A percentile compares a stretch with the other conserved stretches of the same genome.
Evolutionary conservation across 2,113 vertebrate genomes (phyloP).

Genomic region (Crotalus viridis): DNA sequence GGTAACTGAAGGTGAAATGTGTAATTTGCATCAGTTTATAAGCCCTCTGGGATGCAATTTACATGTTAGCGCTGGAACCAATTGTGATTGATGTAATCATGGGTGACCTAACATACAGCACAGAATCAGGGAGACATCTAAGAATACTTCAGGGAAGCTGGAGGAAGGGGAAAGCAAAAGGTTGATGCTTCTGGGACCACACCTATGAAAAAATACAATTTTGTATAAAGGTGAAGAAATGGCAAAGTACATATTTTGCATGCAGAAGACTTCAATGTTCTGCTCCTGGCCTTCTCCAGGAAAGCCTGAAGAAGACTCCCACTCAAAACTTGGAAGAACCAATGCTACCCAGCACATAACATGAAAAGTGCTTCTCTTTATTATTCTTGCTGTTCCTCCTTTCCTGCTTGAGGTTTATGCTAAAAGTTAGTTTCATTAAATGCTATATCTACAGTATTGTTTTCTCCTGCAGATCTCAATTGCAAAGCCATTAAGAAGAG

Average conservation of each 20-base stretch:
- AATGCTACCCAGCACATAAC: not conserved
- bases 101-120: constrained; percentile 57
- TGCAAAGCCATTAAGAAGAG: constrained; percentile 26
- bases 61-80: constrained; percentile 43
- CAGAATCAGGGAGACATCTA: constrained; percentile 47
- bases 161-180: constrained; percentile 32
- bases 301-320: not conserved
- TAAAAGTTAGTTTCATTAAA: not conserved
- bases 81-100: constrained; percentile 57
- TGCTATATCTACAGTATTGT: not conserved
- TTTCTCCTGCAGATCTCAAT: not conserved
- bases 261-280: not conserved
- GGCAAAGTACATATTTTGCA: not conserved
- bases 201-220: constrained; percentile 34
- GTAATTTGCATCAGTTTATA: constrained; percentile 63
- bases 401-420: not conserved
- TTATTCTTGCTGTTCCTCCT: constrained; percentile 31
- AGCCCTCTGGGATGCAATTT: constrained; percentile 59
- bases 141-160: constrained; percentile 53
- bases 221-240: not conserved
- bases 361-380: not conserved
- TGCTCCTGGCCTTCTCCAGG: not conserved
- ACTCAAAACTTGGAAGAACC: not conserved
- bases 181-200: constrained; percentile 22
- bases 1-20: constrained; percentile 59